Conservation (phyloP, 2,797 vertebrate species). For the Xenopus petersii region DNA sequence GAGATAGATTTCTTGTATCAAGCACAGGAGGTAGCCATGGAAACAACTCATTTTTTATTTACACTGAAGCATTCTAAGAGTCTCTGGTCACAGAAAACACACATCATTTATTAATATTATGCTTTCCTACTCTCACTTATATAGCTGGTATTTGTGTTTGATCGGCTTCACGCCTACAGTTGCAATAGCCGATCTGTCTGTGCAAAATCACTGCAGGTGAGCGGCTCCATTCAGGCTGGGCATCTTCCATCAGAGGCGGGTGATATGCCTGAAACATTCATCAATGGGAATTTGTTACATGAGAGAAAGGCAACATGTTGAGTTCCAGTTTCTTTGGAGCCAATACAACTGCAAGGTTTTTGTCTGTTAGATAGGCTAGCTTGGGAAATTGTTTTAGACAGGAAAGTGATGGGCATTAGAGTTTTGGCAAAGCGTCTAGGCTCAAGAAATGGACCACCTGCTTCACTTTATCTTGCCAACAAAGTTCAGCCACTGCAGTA, state of each 20-base stretch:
- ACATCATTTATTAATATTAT: conserved; percentile 37
- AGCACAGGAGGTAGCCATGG: conserved; percentile 21
- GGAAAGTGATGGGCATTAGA: no score
- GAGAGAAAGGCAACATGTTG: not conserved
- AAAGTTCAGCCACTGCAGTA: no score
- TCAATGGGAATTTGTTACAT: not conserved
- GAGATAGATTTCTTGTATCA: conserved; percentile 2
- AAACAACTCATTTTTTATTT: conserved; percentile 37
- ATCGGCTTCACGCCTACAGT: not conserved
- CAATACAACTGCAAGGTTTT: no score
- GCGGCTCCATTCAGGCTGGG: not conserved
- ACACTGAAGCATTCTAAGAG: not conserved
- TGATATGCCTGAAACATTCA: no score
- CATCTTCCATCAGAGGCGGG: not conserved
- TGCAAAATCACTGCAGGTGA: not conserved
- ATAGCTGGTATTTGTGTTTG: conserved; percentile 19
- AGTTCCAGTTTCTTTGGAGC: no score
- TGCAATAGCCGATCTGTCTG: not conserved
- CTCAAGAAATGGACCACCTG: no score
- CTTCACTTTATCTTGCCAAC: no score
- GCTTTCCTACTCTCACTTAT: conserved; percentile 13
- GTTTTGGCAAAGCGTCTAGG: no score
- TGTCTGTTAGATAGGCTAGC: no score
- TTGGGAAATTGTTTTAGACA: no score
- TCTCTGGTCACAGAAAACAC: conserved; percentile 20